Conservation (phyloP, 1,140 invertebrate species). For the Anastrepha ludens region DNA sequence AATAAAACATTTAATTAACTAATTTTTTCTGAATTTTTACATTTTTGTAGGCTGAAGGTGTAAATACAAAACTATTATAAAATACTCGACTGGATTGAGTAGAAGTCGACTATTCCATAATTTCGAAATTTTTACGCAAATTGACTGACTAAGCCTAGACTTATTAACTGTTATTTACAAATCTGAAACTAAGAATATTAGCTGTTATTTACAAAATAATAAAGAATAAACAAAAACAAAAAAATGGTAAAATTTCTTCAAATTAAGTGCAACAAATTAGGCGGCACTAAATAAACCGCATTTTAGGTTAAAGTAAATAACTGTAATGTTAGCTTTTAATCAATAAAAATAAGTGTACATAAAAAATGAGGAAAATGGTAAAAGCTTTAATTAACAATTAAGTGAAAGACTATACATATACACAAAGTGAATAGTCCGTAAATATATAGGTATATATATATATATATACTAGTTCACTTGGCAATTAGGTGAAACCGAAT, state of each 20-base stretch:
- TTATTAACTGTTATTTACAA: constrained; percentile 3
- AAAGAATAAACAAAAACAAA: neutral
- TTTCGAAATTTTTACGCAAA: neutral
- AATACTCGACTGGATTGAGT: neutral
- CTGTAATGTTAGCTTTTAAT: constrained; percentile 4
- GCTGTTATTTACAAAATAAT: neutral
- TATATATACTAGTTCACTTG: too few relatives aligned
- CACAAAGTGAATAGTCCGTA: neutral
- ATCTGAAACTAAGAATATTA: neutral
- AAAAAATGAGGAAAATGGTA: constrained; percentile 48
- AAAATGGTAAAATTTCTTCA: neutral
- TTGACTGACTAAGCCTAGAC: constrained; percentile 18
- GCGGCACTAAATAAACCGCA: neutral
- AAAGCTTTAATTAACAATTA: constrained; percentile 50
- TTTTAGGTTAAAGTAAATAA: neutral
- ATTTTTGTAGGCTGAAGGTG: neutral
- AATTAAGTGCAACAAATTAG: neutral
- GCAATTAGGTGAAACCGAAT: too few relatives aligned
- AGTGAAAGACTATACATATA: constrained; percentile 34
- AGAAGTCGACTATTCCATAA: neutral
- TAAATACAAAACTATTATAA: neutral
- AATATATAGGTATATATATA: too few relatives aligned
- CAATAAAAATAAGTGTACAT: constrained; percentile 41
- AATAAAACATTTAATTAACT: too few relatives aligned
- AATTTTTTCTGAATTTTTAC: too few relatives aligned